A percentile compares a stretch with the other conserved stretches of the same genome.
These are phyloP conservation scores for Sebastes elongatus DNA, from an alignment of 2,797 vertebrate species.

Conservation along the genomic window DNA sequence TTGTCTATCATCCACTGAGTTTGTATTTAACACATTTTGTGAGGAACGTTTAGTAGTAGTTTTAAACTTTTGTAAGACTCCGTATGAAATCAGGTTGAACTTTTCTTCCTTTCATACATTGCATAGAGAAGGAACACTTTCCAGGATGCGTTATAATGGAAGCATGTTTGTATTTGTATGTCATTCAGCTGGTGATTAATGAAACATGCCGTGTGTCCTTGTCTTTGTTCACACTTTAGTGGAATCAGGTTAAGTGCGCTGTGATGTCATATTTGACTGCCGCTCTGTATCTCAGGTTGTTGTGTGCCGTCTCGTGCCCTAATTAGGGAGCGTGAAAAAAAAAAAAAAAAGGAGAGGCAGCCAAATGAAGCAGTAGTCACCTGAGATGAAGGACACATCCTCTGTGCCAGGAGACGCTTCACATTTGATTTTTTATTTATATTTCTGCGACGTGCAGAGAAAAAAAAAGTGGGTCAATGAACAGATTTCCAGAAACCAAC, in stretches of 20 bases:
- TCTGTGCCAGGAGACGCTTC: constrained; percentile 74
- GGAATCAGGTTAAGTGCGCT: constrained; percentile 81
- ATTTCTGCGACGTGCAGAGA: constrained; percentile 66
- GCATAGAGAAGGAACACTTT: not conserved
- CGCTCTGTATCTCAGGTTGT: constrained; percentile 69
- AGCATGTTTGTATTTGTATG: constrained; percentile 27
- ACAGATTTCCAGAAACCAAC: constrained; percentile 80
- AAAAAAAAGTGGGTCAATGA: constrained; percentile 81
- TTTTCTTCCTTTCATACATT: not conserved
- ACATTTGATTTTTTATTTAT: constrained; percentile 84
- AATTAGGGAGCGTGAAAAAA: constrained; percentile 71
- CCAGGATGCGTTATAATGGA: not conserved
- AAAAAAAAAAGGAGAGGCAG: constrained; percentile 46
- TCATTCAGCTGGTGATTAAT: constrained; percentile 48
- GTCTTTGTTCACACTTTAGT: constrained; percentile 75
- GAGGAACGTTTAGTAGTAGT: not conserved
- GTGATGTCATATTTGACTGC: constrained; percentile 55
- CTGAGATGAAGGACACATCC: constrained; percentile 85
- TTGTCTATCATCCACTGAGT: not conserved
- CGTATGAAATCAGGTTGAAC: not conserved
- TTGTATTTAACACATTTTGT: not conserved
- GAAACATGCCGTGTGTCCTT: constrained; percentile 54
- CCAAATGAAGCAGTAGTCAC: constrained; percentile 82
- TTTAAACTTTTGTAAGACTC: not conserved
- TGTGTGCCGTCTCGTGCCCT: constrained; percentile 80